Evolutionary conservation across 2,797 vertebrate genomes (phyloP), one percentile per base, ranked within the genome.

Genomic region (Myoxocephalus aenaeus): DNA sequence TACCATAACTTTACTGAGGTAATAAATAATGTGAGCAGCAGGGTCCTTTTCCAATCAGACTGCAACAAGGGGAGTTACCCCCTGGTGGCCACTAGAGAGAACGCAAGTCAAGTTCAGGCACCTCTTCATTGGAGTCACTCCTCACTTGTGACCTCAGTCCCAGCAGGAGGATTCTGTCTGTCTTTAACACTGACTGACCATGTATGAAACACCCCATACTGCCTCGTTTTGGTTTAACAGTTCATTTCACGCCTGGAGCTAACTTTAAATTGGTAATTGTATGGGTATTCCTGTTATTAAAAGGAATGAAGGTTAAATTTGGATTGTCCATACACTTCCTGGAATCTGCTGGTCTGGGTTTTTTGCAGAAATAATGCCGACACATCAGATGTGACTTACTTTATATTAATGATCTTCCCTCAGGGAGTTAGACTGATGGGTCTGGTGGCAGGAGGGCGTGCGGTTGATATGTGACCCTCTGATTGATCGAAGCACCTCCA

Each of bases 391-490:
- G 50, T 20, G 51, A 10, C 2, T 4, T 44, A 10, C 29, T 58
- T 57, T 50, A 29, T 14, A 22, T 56, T 29, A 34, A 56, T 32
- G 80, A 61, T 61, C 58, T 11, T 38, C 57, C 10, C 29, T 15
- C 25, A 11, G 22, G 58, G 58, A 74, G 14, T 7, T 4, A 9
- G 58, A 25, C 46, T 10, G 54, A 61, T 44, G 54, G 5, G n/a
- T 5, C 25, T 29, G 65, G 3, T 51, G 64, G 22, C 42, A 7
- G 48, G n/a, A 22, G n/a, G 38, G 22, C 53, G 2, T 29, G 50
- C 5, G 57, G 57, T 50, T 32, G 51, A 70, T 20, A 59, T 46
- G 40, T 72, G 69, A 66, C 44, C 58, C 32, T 71, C 2, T 42
- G 40, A 75, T 71, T 61, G 70, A 75, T 27, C 3, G 34, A 10